phyloP scores from a whole-genome alignment of 2,888 invertebrate species.

The Lumbricus terrestris region DNA sequence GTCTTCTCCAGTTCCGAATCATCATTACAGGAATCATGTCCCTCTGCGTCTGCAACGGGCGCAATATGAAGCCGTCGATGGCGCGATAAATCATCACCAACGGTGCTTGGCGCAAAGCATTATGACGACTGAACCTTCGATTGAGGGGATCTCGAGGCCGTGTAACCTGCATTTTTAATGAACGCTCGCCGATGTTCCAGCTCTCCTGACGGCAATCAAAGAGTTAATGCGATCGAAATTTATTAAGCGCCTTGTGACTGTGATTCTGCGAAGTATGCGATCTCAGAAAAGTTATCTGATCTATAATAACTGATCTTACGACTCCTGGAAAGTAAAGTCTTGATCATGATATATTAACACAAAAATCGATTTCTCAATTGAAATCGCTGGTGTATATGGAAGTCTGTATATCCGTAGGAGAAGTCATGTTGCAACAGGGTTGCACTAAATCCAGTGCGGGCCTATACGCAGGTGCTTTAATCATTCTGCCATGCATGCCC shows the following conservation, averaged over 20 bases:
- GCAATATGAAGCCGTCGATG: not conserved
- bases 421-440: too few species aligned
- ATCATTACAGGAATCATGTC: slow-evolving; percentile 11
- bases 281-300: not conserved
- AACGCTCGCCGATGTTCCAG: not conserved
- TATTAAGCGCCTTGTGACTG: not conserved
- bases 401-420: too few species aligned
- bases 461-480: too few species aligned
- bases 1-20: not conserved
- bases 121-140: not conserved
- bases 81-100: not conserved
- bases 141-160: not conserved
- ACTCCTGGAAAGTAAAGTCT: too few species aligned
- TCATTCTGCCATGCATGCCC: too few species aligned
- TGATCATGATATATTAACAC: too few species aligned
- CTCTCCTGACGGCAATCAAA: not conserved
- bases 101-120: not conserved
- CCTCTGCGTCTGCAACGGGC: not conserved
- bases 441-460: too few species aligned
- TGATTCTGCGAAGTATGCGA: not conserved
- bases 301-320: too few species aligned
- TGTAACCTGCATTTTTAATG: slow-evolving; percentile 11
- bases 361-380: too few species aligned
- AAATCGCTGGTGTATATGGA: too few species aligned
- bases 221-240: not conserved